Conservation (phyloP, 2,888 invertebrate species). For the Leptodirus hochenwartii region DNA sequence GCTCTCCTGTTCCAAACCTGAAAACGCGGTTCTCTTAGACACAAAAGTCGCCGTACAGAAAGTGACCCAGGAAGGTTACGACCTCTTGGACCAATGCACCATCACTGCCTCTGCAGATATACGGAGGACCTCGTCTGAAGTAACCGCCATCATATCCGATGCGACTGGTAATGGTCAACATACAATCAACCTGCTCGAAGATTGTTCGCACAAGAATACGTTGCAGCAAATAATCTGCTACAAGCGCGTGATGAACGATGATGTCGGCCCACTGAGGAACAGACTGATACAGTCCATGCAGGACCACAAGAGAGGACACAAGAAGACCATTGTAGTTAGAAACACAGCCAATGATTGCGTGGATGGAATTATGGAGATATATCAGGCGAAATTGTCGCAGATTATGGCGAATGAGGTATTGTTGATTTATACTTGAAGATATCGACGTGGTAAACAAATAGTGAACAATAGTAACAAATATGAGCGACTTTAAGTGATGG, state of each 20-base stretch:
- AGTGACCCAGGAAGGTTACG: conserved; percentile 12
- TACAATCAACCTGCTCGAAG: conserved; percentile 17
- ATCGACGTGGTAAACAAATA: too few species aligned
- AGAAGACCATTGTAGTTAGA: conserved; percentile 17
- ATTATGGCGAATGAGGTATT: too few species aligned
- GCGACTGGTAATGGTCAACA: conserved; percentile 16
- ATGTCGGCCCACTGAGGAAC: conserved; percentile 19
- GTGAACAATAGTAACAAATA: too few species aligned
- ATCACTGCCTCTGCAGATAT: conserved; percentile 11
- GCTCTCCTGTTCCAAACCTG: conserved; percentile 11
- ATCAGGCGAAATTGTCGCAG: conserved; percentile 9
- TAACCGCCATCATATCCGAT: conserved; percentile 13
- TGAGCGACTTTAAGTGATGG: too few species aligned
- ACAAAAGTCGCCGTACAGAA: conserved; percentile 13
- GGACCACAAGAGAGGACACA: conserved; percentile 17
- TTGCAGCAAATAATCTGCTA: conserved; percentile 16
- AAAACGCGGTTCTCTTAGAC: conserved; percentile 14
- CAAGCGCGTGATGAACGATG: conserved; percentile 17
- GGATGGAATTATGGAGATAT: conserved; percentile 14
- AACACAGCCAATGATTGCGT: conserved; percentile 18
- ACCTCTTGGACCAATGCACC: conserved; percentile 13
- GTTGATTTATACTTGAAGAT: too few species aligned
- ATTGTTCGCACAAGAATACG: too few species aligned
- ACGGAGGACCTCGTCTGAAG: conserved; percentile 11
- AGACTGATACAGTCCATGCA: conserved; percentile 18